Base-by-base conservation (phyloP, 2,888 invertebrate genomes). In the Melitaea athalia region DNA sequence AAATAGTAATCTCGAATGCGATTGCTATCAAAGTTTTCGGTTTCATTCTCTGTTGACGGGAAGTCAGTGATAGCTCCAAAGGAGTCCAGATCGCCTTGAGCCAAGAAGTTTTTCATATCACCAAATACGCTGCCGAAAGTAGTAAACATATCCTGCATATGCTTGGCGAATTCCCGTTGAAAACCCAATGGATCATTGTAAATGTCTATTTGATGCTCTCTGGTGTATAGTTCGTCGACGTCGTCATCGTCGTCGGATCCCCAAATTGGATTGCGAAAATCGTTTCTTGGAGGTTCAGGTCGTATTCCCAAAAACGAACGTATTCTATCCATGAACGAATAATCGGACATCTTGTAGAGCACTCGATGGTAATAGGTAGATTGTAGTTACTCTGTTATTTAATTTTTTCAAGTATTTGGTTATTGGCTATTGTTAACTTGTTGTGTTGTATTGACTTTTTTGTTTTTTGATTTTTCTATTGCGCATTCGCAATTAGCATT, bases 211-310 rank as follows among this genome's bases (percentile, higher is more conserved):
- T 85, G 81, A 7, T 85, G 81, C 10, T 86, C 81, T 73, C 85
- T 85, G 11, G 85, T 79, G 72, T 89, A 92, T 15, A 92, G 80
- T 72, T 92, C 92, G 73, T 91, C 91, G 4, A 83, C 89, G 70
- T 91, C 92, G 33, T 83, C 83, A 74, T 91, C 91, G 71, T 91
- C 91, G 69, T 91, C 91, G 6, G 88, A 86, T 64, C 85, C 87
- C 92, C 92, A 92, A 75, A 92, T 91, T 5, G 92, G 92, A 76
- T 92, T 92, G 61, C 92, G 85, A 76, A 92, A 92, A 74, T 92
- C 91, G 71, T 91, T 92, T 75, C 81, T 80, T 33, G 89, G 91
- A 49, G 86, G 84, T 64, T 87, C 83, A 59, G 80, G 78, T 38
- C 76, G 76, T 45, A 90, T 52, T 38, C 92, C 92, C 66, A 92